These are phyloP conservation scores for Serilophus lunatus DNA, from an alignment of 2,113 vertebrate genomes.

Conservation along the genomic window DNA sequence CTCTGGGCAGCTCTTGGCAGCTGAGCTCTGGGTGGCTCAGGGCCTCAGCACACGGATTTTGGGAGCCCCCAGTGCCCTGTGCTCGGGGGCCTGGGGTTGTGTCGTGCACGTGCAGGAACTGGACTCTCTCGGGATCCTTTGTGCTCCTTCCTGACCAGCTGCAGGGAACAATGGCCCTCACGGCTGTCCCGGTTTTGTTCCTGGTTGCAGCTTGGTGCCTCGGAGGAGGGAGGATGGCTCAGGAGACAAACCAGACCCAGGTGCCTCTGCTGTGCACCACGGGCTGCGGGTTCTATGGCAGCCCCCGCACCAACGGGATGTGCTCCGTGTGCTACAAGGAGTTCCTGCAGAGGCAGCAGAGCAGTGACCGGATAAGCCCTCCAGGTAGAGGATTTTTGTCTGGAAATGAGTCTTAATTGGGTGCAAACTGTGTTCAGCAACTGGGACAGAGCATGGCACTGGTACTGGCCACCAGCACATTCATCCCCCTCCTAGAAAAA, in stretches of 20 bases:
- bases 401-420: not conserved
- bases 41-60: not conserved
- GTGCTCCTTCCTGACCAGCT: constrained; percentile 37
- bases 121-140: not conserved
- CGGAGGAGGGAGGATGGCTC: constrained; percentile 79
- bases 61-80: not conserved
- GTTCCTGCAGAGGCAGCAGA: constrained; percentile 88
- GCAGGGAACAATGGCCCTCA: not conserved
- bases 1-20: not conserved
- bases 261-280: constrained; percentile 89
- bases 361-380: constrained; percentile 82
- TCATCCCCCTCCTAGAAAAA: not conserved
- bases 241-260: constrained; percentile 91
- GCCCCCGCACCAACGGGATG: constrained; percentile 89
- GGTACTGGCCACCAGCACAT: not conserved
- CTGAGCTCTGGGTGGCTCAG: not conserved
- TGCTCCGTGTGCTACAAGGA: constrained; percentile 92
- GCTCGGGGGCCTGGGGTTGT: not conserved
- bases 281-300: constrained; percentile 90
- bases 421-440: not conserved
- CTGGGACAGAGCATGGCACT: not conserved
- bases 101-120: not conserved
- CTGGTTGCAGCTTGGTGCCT: not conserved
- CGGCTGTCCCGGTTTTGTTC: not conserved
- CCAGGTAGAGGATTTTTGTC: constrained; percentile 68